phyloP scores from a whole-genome alignment of 2,113 vertebrate species.

The Myiagra hebetior region DNA sequence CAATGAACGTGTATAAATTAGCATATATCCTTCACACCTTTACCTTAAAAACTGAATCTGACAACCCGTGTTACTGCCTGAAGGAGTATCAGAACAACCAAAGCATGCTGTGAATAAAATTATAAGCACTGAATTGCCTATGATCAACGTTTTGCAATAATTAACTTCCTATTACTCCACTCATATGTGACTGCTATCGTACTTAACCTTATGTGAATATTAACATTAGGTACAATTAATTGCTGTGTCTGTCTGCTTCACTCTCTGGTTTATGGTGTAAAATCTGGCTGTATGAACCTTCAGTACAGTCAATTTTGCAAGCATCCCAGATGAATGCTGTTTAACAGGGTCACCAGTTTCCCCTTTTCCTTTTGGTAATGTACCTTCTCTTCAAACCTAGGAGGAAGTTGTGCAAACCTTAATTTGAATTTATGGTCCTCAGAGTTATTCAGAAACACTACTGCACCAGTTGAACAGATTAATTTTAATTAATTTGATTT shows the following conservation, averaged over 20 bases:
- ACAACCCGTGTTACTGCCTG: neutral
- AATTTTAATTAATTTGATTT: constrained; percentile 65
- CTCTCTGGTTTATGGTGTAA: neutral
- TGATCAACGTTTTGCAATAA: neutral
- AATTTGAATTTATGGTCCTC: constrained; percentile 67
- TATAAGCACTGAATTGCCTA: neutral
- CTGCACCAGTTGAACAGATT: constrained; percentile 2
- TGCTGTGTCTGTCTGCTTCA: neutral
- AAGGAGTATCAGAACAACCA: neutral
- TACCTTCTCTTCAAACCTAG: neutral
- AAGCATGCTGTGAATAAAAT: neutral
- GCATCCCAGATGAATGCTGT: neutral
- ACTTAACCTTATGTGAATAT: neutral
- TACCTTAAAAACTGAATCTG: neutral
- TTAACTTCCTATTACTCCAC: neutral
- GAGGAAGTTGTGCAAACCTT: constrained; percentile 2
- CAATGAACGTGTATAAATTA: neutral
- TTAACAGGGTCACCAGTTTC: neutral
- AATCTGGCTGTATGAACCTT: neutral
- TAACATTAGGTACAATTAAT: neutral
- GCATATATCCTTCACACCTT: neutral
- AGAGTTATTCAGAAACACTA: constrained; percentile 9
- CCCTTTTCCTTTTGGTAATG: neutral
- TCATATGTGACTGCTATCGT: neutral
- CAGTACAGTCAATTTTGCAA: neutral